Evolutionary conservation across 2,888 invertebrate genomes (phyloP).

Genomic region (Agonopterix arenella): DNA sequence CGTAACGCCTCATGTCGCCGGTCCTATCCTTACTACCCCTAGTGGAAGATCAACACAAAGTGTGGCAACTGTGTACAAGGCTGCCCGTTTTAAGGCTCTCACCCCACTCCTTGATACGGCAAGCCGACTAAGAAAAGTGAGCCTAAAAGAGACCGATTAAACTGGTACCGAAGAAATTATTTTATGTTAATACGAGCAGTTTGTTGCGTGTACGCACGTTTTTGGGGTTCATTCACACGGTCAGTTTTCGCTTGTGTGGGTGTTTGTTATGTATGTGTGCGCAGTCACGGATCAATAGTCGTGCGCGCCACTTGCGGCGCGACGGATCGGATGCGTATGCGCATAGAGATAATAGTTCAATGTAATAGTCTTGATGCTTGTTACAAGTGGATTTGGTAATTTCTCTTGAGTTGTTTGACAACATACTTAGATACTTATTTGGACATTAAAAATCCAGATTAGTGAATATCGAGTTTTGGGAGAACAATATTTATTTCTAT

Average conservation of each 20-base stretch:
- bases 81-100: conserved; percentile 66
- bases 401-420: too few species aligned
- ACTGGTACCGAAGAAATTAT: conserved; percentile 57
- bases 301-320: conserved; percentile 22
- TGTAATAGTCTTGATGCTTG: conserved; percentile 10
- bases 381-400: not conserved
- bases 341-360: not conserved
- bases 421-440: too few species aligned
- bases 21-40: conserved; percentile 46
- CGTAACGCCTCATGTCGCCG: conserved; percentile 63
- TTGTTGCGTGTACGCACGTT: conserved; percentile 45
- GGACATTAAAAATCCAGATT: too few species aligned
- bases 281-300: conserved; percentile 31
- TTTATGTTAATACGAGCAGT: conserved; percentile 53
- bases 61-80: conserved; percentile 57
- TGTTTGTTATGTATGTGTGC: conserved; percentile 8
- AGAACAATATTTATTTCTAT: too few species aligned
- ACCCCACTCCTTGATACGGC: conserved; percentile 59
- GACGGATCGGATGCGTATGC: conserved; percentile 14
- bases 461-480: too few species aligned
- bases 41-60: conserved; percentile 61
- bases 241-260: conserved; percentile 17
- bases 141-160: conserved; percentile 63
- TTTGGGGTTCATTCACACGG: conserved; percentile 45
- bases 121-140: conserved; percentile 56